These are phyloP conservation scores for Taurulus bubalis DNA, from an alignment of 2,113 vertebrate species.

Conservation along the genomic window DNA sequence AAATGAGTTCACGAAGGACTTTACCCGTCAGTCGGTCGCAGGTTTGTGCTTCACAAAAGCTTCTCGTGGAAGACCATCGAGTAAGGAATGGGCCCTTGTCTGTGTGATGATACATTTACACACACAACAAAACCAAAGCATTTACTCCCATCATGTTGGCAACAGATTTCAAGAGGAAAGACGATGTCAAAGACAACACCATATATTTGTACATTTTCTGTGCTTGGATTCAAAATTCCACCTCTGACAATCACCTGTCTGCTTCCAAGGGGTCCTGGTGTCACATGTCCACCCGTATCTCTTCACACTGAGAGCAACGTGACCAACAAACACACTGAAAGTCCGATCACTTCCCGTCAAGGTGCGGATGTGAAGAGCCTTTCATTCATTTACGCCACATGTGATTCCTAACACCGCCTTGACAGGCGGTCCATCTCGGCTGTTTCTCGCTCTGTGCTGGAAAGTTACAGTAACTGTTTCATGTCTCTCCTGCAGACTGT, in stretches of 20 bases:
- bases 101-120: background rate
- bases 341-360: too few species aligned
- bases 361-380: background rate
- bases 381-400: background rate
- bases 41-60: conserved; percentile 13
- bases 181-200: background rate
- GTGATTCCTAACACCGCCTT: background rate
- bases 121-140: too few species aligned
- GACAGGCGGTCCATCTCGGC: too few species aligned
- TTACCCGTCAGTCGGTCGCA: background rate
- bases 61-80: conserved; percentile 8
- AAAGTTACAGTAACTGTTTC: background rate
- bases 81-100: background rate
- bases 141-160: too few species aligned
- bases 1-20: background rate
- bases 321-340: background rate
- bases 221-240: background rate
- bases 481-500: conserved; percentile 3
- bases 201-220: background rate
- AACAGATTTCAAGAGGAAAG: background rate
- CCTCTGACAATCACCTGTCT: background rate
- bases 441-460: background rate
- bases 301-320: background rate
- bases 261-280: background rate
- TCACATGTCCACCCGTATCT: background rate